Base-by-base conservation (phyloP, 2,797 vertebrate genomes). In the Enteromius mattozi region DNA sequence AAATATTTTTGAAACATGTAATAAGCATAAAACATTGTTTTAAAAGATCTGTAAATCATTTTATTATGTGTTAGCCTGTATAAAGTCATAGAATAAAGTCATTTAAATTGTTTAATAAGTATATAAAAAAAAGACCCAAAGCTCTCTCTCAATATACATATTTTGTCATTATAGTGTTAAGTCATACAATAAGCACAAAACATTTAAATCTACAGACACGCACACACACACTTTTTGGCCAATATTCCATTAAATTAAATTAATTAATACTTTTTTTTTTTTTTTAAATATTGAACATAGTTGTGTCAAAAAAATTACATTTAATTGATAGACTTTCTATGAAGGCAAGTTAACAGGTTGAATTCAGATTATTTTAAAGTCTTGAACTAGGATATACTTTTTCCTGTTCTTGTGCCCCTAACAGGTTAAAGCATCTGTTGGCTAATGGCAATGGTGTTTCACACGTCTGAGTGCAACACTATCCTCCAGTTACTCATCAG, bases 401-500 rank as follows among this genome's bases (percentile, higher is more conserved):
- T 63, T 27, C 19, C 21, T 12, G 35, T 65, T 49, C 42, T 30
- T 66, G 2, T n/a, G 19, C 24, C 66, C n/a, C 86, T 89, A 92
- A 93, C 91, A 90, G 89, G 61, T 30, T 78, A 87, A 82, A 80
- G 85, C 88, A 92, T 93, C 90, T 92, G 80, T 76, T 74, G 83
- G 89, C 86, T 91, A 92, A 92, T 84, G 83, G 90, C 86, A 91
- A 91, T 89, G 89, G 68, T 88, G 89, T 90, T 92, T 91, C 88
- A 89, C 90, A 90, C 90, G 88, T 92, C 88, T 85, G 90, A 90
- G 88, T 92, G 92, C 89, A 93, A 92, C 92, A 87, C 91, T 88
- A 92, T 92, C 91, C 90, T 63, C 78, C 82, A 71, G 89, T 88
- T 85, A 93, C 91, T 89, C 90, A 92, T 91, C 88, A 85, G 87